These are phyloP conservation scores for Brachyptera putata DNA, from an alignment of 2,888 invertebrate species.

Conservation along the genomic window DNA sequence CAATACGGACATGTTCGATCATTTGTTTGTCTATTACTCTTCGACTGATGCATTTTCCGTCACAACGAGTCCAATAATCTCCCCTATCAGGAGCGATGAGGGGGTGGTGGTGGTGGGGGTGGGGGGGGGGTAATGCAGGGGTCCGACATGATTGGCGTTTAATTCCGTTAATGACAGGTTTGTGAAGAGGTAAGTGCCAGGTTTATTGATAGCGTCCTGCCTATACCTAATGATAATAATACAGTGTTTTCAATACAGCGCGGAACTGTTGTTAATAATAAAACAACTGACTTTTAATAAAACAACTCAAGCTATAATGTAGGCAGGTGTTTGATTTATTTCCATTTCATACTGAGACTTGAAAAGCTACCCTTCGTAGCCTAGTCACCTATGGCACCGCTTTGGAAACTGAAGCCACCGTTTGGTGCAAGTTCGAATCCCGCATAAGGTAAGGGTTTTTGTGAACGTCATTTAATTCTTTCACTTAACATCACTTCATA, in stretches of 20 bases:
- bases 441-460: no score
- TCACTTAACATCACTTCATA: no score
- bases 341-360: no score
- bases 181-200: conserved; percentile 1
- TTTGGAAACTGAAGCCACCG: no score
- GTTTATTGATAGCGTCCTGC: not conserved
- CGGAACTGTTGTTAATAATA: not conserved
- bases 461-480: no score
- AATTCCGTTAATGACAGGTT: conserved; percentile 6
- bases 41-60: not conserved
- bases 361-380: no score
- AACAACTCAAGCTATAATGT: no score
- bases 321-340: no score
- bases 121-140: conserved; percentile 1
- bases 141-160: conserved; percentile 4
- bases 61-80: not conserved
- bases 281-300: no score
- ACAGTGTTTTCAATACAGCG: not conserved
- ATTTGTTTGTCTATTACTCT: not conserved
- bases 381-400: no score
- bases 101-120: not conserved
- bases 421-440: no score
- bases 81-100: not conserved
- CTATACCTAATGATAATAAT: not conserved
- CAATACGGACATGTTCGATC: not conserved